A percentile compares a stretch with the other conserved stretches of the same genome.
Conservation (phyloP, 2,888 invertebrate species). For the Drosophila phalerata region DNA sequence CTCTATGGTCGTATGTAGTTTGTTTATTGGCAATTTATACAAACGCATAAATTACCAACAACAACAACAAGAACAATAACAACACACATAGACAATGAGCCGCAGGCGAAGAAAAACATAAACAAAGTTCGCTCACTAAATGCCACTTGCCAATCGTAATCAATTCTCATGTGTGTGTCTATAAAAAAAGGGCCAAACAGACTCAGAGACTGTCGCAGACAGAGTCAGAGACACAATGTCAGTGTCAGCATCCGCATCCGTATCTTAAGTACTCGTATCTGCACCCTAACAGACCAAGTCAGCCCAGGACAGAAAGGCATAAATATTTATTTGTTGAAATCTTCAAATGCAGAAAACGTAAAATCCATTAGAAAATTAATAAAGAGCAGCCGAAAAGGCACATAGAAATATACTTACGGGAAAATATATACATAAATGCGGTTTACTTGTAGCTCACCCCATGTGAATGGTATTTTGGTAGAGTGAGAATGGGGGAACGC, state of each 20-base stretch:
- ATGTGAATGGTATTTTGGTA: slow-evolving; percentile 23
- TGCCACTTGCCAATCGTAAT: slow-evolving; percentile 82
- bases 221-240: slow-evolving; percentile 30
- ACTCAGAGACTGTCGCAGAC: slow-evolving; percentile 52
- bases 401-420: slow-evolving; percentile 24
- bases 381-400: slow-evolving; percentile 47
- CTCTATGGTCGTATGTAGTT: slow-evolving; percentile 36
- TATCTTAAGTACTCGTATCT: slow-evolving; percentile 48
- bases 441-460: slow-evolving; percentile 53
- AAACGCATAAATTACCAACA: slow-evolving; percentile 73
- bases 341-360: slow-evolving; percentile 74
- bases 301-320: slow-evolving; percentile 42
- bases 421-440: slow-evolving; percentile 61
- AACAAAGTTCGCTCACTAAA: slow-evolving; percentile 78
- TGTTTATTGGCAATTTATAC: slow-evolving; percentile 82
- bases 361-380: slow-evolving; percentile 85
- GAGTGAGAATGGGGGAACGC: slow-evolving; percentile 33
- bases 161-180: slow-evolving; percentile 68
- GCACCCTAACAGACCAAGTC: slow-evolving; percentile 25
- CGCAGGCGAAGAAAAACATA: slow-evolving; percentile 58
- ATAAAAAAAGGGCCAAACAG: slow-evolving; percentile 67
- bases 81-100: slow-evolving; percentile 35
- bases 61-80: slow-evolving; percentile 23
- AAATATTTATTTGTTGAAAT: slow-evolving; percentile 81
- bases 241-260: slow-evolving; percentile 54